Evolutionary conservation across 1,140 invertebrate genomes (phyloP), one percentile per base, ranked within the genome.

Genomic region (Lutraria rhynchaena): DNA sequence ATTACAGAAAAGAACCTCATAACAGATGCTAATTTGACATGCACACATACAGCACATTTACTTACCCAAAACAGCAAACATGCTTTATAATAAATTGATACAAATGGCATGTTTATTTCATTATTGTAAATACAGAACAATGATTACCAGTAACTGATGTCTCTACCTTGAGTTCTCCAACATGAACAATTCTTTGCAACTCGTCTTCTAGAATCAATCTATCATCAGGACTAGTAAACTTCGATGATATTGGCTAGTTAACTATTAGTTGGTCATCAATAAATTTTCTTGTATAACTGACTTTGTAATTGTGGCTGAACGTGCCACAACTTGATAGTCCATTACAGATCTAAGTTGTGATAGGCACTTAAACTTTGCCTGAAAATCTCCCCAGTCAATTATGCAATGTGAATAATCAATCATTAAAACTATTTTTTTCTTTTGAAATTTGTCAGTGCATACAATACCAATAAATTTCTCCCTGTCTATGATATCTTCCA

Each of bases 161-260:
- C 33, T 90, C 75, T 29, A 92, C 87, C 71, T 92, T 90, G 19
- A 94, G 86, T 53, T 95, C 94, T 19, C 96, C 95, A 78, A 94
- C 90, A 63, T 99, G 92, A 82, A 95, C 94, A 82, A 98, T 96
- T 87, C 97, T 94, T 89, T 98, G 96, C 41, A 96, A 91, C 89
- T 98, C 97, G 94, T 99, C 97, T 93, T 99, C 98, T 63, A 99
- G 92, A 76, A 97, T 97, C 33, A 98, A 89, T 85, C 94, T 94
- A 92, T 99, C 98, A 41, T 93, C 94, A 89, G 96, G 95, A 27
- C 94, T 94, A 27, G 92, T 92, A 90, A 92, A 95, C 71, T 93
- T 93, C 29, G 90, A 89, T 84, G 94, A 93, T 24, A 94, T 89
- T 31, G 95, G 95, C 89, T 97, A n/a, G n/a, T n/a, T n/a, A n/a